A percentile compares a stretch with the other conserved stretches of the same genome.
These are phyloP conservation scores for Centropus bengalensis DNA, from an alignment of 2,113 vertebrate genomes.

Conservation along the genomic window DNA sequence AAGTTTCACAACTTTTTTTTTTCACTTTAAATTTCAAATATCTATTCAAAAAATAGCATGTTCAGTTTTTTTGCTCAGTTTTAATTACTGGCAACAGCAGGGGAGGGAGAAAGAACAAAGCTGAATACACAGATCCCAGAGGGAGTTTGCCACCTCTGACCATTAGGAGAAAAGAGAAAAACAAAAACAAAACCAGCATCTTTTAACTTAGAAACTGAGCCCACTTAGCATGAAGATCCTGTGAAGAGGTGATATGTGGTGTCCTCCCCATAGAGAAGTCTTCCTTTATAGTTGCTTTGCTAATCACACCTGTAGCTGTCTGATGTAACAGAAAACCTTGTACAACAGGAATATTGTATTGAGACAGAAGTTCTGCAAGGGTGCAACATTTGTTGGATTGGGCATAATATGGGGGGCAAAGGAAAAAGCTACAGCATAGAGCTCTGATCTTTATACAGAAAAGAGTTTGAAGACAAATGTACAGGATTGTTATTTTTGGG, in stretches of 20 bases:
- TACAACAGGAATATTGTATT: background rate
- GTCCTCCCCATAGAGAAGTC: background rate
- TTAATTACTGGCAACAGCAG: constrained; percentile 29
- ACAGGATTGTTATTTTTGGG: background rate
- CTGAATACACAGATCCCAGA: constrained; percentile 1
- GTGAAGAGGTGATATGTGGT: background rate
- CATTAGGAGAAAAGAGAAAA: constrained; percentile 5
- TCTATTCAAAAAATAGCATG: constrained; percentile 70
- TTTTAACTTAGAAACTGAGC: background rate
- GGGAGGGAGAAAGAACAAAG: constrained; percentile 13
- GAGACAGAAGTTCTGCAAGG: background rate
- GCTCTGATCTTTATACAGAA: background rate
- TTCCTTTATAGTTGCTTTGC: background rate
- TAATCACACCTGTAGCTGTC: background rate
- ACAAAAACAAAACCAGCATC: background rate
- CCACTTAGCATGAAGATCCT: background rate
- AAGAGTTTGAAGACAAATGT: background rate
- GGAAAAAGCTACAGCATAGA: background rate
- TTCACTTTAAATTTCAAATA: constrained; percentile 72
- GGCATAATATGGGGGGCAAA: background rate
- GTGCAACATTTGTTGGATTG: background rate
- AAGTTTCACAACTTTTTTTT: constrained; percentile 73
- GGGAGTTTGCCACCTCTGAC: constrained; percentile 30
- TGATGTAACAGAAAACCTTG: background rate
- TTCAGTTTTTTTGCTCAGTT: constrained; percentile 48